Base-by-base conservation (phyloP, 1,140 invertebrate genomes). In the Fopius arisanus region DNA sequence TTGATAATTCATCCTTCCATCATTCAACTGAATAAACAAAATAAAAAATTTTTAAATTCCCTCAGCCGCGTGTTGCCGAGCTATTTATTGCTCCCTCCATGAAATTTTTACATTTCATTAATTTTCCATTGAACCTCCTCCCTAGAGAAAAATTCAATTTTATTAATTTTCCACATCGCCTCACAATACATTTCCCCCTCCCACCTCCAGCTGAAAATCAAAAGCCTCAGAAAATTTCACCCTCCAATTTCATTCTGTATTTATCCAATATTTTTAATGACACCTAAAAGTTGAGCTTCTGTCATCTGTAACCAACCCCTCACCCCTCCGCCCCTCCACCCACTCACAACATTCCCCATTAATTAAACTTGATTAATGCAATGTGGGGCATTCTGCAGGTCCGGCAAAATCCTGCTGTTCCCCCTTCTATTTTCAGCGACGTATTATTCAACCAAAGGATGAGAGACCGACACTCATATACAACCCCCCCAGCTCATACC, bases 361-460 rank as follows among this genome's bases (percentile, higher is more conserved):
- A 69, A 74, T 74, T 74, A 69, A 69, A 63, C 41, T 40, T 75
- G 73, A 75, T 70, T 75, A 75, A 75, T 75, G 63, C 73, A 51
- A 67, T 75, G 62, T 70, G 73, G 54, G 37, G 65, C 67, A 70
- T 75, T 70, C 54, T 59, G 21, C 51, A 74, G 54, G 66, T 74
- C 67, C 62, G 23, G 72, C 67, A 21, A 62, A 68, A 68, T 68
- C 66, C 67, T 68, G 48, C 63, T 54, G 63, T 65, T 33, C 12
- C 54, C 31, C 48, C 67, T 54, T 54, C 72, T 31, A 26, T 59
- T 67, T 67, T 62, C 31, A 31, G n/a, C 33, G 40, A 21, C 70
- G 29, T 70, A 33, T 41, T 59, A 37, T 29, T 31, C 48, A 16
- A 10, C 29, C 54, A 21, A 28, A 59, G 54, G 23, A 23, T 28